These are phyloP conservation scores for Dromaius novaehollandiae DNA, from an alignment of 2,113 vertebrate genomes.

Conservation along the genomic window DNA sequence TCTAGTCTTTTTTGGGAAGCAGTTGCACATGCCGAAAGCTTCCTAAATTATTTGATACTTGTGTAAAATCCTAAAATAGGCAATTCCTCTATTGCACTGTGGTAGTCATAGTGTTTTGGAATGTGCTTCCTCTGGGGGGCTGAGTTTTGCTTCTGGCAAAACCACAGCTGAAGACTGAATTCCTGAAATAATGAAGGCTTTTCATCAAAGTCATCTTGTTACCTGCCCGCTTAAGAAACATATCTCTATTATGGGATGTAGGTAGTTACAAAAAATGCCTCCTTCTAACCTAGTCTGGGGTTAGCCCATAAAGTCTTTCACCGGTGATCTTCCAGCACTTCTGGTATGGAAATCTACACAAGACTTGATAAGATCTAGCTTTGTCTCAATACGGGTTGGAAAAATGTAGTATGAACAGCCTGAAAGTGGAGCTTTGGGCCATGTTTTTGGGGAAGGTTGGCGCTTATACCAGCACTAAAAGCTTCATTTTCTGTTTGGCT, in stretches of 20 bases:
- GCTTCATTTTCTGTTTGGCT: neutral
- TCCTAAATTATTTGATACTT: neutral
- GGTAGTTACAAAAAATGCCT: neutral
- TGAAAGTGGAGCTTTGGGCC: neutral
- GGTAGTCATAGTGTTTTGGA: neutral
- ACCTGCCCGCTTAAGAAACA: neutral
- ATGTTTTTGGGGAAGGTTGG: neutral
- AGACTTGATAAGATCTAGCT: neutral
- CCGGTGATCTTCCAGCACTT: neutral
- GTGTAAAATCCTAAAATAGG: neutral
- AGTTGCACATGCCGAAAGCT: neutral
- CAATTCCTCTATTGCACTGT: neutral
- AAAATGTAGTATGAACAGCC: neutral
- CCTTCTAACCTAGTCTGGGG: fast-evolving
- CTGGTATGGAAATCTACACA: neutral
- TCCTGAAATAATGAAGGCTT: neutral
- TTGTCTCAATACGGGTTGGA: neutral
- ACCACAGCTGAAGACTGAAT: neutral
- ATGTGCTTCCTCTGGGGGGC: neutral
- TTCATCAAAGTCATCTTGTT: neutral
- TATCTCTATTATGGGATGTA: too few relatives aligned
- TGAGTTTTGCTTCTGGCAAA: neutral
- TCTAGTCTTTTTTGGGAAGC: neutral
- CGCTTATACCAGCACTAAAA: neutral
- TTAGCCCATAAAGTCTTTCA: neutral